These are phyloP conservation scores for Caenorhabditis virilis DNA, from an alignment of 2,888 invertebrate species.

Conservation along the genomic window DNA sequence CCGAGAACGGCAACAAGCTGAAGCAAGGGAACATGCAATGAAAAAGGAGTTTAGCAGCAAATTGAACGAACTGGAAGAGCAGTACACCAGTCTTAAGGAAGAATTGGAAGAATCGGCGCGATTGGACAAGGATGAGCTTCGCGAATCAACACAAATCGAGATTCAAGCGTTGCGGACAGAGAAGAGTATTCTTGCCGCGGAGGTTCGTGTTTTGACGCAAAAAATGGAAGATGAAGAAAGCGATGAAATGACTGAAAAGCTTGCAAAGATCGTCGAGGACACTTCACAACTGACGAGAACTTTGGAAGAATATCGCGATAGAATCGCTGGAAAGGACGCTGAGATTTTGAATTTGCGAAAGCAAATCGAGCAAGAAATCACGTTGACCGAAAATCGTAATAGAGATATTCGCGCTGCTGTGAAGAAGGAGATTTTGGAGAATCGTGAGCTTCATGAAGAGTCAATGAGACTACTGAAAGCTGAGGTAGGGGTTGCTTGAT, in stretches of 20 bases:
- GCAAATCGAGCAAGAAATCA: slow-evolving; percentile 47
- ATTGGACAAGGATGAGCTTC: slow-evolving; percentile 49
- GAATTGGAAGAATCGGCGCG: slow-evolving; percentile 56
- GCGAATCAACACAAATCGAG: slow-evolving; percentile 61
- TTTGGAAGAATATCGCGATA: slow-evolving; percentile 44
- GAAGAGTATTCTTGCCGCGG: slow-evolving; percentile 52
- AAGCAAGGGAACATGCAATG: slow-evolving; percentile 64
- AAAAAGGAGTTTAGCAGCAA: slow-evolving; percentile 65
- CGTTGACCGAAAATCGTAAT: slow-evolving; percentile 45
- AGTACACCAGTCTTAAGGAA: slow-evolving; percentile 64
- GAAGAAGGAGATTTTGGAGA: slow-evolving; percentile 38
- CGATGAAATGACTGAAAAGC: slow-evolving; percentile 45
- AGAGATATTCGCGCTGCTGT: slow-evolving; percentile 40
- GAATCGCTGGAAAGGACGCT: slow-evolving; percentile 48
- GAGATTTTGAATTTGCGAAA: slow-evolving; percentile 43
- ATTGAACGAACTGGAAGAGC: slow-evolving; percentile 67
- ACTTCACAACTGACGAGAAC: slow-evolving; percentile 39
- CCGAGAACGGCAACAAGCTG: slow-evolving; percentile 59
- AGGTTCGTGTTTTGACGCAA: slow-evolving; percentile 48
- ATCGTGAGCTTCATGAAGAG: slow-evolving; percentile 42
- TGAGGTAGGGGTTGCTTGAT: slow-evolving; percentile 12
- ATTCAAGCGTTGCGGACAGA: slow-evolving; percentile 54
- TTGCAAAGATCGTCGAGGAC: slow-evolving; percentile 46
- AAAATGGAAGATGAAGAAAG: slow-evolving; percentile 46
- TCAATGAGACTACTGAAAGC: slow-evolving; percentile 20